A percentile compares a stretch with the other conserved stretches of the same genome.
phyloP scores from a whole-genome alignment of 23 tunicate species.

The Pegea sp. region DNA sequence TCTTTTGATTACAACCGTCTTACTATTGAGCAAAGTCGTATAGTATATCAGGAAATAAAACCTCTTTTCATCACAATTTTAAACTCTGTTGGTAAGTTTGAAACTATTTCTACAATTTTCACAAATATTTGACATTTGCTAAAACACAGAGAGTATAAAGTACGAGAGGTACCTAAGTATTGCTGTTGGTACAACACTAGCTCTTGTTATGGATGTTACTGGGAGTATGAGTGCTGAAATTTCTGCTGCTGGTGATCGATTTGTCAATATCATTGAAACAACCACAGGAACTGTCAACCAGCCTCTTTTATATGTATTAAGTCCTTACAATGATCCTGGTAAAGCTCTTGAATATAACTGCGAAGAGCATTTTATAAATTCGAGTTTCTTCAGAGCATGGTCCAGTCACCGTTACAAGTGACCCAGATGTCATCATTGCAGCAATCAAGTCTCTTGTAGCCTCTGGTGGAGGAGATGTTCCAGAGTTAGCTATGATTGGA shows the following conservation, averaged over 20 bases:
- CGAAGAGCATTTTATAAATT: not conserved
- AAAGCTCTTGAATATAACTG: not conserved
- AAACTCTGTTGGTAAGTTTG: not conserved
- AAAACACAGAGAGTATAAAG: conserved; percentile 1
- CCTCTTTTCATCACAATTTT: not conserved
- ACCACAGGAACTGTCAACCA: conserved; percentile 26
- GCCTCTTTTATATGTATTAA: conserved; percentile 37
- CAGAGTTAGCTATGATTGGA: conserved; percentile 35
- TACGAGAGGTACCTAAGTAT: conserved; percentile 26
- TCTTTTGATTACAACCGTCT: not conserved
- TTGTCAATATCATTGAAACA: conserved; percentile 14
- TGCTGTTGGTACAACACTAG: conserved; percentile 26
- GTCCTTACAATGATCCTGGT: conserved; percentile 72
- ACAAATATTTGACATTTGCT: not conserved
- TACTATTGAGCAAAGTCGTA: no score
- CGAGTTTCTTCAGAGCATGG: conserved; percentile 11
- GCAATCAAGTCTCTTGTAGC: conserved; percentile 22
- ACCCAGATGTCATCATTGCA: conserved; percentile 12
- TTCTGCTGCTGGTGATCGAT: conserved; percentile 21
- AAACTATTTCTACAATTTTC: not conserved
- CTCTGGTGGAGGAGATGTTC: conserved; percentile 40
- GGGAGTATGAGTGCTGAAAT: conserved; percentile 77
- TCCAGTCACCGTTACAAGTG: conserved; percentile 15
- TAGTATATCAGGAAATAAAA: no score
- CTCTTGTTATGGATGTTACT: conserved; percentile 66